Evolutionary conservation across 2,113 vertebrate genomes (phyloP), one percentile per base, ranked within the genome.

Genomic region (Mustela nigripes): DNA sequence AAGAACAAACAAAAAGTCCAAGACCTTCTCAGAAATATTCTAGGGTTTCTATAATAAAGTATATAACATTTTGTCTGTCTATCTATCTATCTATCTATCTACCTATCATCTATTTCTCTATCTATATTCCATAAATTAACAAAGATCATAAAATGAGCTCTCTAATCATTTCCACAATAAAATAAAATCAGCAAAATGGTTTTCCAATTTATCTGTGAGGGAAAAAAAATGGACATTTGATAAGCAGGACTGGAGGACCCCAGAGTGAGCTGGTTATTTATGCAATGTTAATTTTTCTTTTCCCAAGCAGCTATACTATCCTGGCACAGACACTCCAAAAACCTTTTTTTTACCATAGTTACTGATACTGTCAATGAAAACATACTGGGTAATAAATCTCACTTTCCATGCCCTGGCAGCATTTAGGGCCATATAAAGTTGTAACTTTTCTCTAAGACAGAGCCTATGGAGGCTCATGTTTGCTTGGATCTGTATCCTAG

Each of bases 191-290:
- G 56, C 65, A 42, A n/a, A 78, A 87, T 3, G 33, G 3, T 85
- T 95, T 79, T 84, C 62, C 58, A 84, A 26, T 58, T 88, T 91
- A 26, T 94, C 36, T 69, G 9, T 71, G 42, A 89, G 18, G 89
- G 89, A 91, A n/a, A 94, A 87, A 88, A 89, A 80, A 78, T 39
- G 65, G 65, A 19, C n/a, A 74, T 50, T 63, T 86, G 39, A 53
- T 63, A 71, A 80, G 48, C 26, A 96, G 60, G 45, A 83, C 1
- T 95, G 21, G 14, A 86, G 53, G 31, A 73, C 36, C 26, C 50
- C 6, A 10, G 1, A 16, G 11, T 87, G 11, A 60, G 31, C 24
- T 50, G 42, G 10, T 3, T 81, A 76, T 48, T 93, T 95, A 14
- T 11, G 8, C 11, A 19, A 9, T 14, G 67, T n/a, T 16, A 63